Conservation (phyloP, 1,140 invertebrate genomes). For the Plectrocnemia conspersa region DNA sequence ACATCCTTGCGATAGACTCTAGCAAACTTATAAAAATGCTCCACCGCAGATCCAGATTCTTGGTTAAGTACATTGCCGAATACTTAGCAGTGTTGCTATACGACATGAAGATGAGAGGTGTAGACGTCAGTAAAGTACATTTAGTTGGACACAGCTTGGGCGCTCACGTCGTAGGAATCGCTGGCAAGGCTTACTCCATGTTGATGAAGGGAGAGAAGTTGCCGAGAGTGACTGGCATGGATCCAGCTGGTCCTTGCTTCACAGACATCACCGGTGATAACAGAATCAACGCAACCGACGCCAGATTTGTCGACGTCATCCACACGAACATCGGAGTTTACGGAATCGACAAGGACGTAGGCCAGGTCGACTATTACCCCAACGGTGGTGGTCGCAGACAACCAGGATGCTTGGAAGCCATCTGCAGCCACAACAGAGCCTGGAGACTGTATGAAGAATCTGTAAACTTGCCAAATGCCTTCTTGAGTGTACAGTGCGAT, state of each 20-base stretch:
- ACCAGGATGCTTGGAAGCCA: conserved; percentile 47
- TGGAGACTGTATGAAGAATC: conserved; percentile 12
- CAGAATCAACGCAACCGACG: conserved; percentile 49
- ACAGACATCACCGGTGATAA: conserved; percentile 46
- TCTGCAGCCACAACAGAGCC: conserved; percentile 13
- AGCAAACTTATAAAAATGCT: conserved; percentile 19
- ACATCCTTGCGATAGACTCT: conserved; percentile 27
- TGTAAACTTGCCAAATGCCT: not conserved
- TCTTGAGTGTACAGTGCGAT: conserved; percentile 9
- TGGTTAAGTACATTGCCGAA: conserved; percentile 30
- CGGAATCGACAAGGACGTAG: conserved; percentile 51
- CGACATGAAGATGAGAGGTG: conserved; percentile 13
- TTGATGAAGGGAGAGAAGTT: not conserved
- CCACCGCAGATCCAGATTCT: conserved; percentile 13
- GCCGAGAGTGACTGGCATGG: conserved; percentile 42
- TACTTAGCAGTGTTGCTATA: conserved; percentile 7
- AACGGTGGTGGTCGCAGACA: conserved; percentile 55
- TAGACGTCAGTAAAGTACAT: conserved; percentile 13
- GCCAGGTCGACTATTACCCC: conserved; percentile 56
- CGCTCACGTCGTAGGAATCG: conserved; percentile 25
- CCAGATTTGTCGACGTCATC: conserved; percentile 55
- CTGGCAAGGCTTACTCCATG: conserved; percentile 20
- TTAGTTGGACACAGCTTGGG: conserved; percentile 30
- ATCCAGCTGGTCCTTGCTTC: conserved; percentile 63
- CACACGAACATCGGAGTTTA: conserved; percentile 54